Evolutionary conservation across 2,888 invertebrate genomes (phyloP).

Genomic region (Ctenicera cuprea): DNA sequence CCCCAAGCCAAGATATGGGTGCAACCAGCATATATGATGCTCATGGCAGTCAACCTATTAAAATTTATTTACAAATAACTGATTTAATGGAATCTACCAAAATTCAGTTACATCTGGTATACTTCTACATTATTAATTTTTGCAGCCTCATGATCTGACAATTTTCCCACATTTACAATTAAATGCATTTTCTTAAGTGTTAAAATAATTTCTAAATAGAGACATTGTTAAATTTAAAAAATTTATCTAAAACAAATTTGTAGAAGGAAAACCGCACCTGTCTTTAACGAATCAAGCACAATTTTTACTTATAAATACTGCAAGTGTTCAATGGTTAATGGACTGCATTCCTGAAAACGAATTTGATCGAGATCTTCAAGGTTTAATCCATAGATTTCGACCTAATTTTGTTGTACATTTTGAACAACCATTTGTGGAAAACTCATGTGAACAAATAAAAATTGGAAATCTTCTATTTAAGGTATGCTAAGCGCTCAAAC

Average conservation of each 20-base stretch:
- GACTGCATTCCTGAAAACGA: slow-evolving; percentile 76
- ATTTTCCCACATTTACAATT: no score
- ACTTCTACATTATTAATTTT: no score
- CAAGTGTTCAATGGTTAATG: slow-evolving; percentile 84
- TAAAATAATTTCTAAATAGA: no score
- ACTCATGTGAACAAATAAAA: slow-evolving; percentile 78
- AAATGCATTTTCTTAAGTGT: no score
- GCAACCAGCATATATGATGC: no score
- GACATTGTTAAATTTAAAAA: no score
- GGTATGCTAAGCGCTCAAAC: slow-evolving; percentile 72
- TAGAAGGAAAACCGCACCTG: slow-evolving; percentile 68
- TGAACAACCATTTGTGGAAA: slow-evolving; percentile 85
- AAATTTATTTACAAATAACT: no score
- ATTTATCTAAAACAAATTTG: slow-evolving; percentile 27
- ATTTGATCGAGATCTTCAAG: slow-evolving; percentile 74
- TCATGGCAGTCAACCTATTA: no score
- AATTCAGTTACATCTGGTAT: no score
- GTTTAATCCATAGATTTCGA: slow-evolving; percentile 87
- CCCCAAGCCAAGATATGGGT: no score
- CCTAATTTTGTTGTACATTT: slow-evolving; percentile 92
- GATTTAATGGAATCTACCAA: no score
- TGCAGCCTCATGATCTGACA: no score
- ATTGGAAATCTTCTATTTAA: slow-evolving; percentile 81
- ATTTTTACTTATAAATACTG: slow-evolving; percentile 86
- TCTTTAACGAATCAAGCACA: slow-evolving; percentile 91